Conservation (phyloP, 2,113 vertebrate genomes). For the Psittacara wagleri region DNA sequence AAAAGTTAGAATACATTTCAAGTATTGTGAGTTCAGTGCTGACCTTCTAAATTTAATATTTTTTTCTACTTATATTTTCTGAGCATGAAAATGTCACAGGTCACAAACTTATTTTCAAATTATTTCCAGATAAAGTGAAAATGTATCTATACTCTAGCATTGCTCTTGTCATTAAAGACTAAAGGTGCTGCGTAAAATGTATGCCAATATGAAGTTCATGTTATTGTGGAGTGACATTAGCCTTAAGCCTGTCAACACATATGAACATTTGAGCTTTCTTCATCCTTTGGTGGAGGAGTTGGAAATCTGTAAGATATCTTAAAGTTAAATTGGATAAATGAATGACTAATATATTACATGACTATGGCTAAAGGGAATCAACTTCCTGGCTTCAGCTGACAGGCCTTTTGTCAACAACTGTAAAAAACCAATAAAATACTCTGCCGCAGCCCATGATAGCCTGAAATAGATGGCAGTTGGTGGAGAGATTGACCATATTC, state of each 20-base stretch:
- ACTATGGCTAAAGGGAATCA: not conserved
- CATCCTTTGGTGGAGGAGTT: slow-evolving; percentile 77
- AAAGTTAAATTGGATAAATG: not conserved
- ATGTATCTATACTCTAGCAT: not conserved
- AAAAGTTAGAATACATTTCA: not conserved
- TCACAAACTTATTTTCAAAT: not conserved
- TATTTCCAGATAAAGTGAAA: not conserved
- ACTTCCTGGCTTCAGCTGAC: not conserved
- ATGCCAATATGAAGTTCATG: slow-evolving; percentile 74
- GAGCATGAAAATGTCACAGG: not conserved
- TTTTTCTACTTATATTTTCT: not conserved
- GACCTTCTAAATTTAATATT: not conserved
- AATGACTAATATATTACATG: not conserved
- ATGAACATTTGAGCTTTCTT: slow-evolving; percentile 78
- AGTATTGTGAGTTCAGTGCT: not conserved
- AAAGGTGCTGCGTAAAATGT: slow-evolving; percentile 74
- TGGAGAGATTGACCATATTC: slow-evolving; percentile 78
- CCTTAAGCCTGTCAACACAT: slow-evolving; percentile 77
- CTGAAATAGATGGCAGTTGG: slow-evolving; percentile 80
- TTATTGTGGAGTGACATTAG: slow-evolving; percentile 73
- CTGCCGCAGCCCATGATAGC: slow-evolving; percentile 60
- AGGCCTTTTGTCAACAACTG: slow-evolving; percentile 79
- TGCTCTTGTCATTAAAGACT: slow-evolving; percentile 62
- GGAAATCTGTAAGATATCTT: slow-evolving; percentile 48
- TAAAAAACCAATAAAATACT: slow-evolving; percentile 76